phyloP scores from a whole-genome alignment of 2,797 vertebrate species.

The Myoxocephalus aenaeus region DNA sequence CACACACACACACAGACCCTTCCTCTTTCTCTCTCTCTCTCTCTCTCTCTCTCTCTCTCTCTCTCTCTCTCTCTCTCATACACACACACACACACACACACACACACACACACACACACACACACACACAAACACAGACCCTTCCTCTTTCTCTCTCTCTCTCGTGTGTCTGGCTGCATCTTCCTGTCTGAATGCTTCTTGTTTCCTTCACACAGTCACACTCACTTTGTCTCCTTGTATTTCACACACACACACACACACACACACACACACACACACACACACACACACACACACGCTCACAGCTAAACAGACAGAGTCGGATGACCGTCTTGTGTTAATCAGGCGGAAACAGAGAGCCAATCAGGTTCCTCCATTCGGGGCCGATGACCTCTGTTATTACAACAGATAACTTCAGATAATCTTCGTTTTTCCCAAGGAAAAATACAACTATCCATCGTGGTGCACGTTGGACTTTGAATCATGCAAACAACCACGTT shows the following conservation, averaged over 20 bases:
- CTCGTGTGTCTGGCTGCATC: slow-evolving; percentile 14
- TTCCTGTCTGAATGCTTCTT: slow-evolving; percentile 37
- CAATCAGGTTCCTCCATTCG: neutral
- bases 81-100: too few species aligned
- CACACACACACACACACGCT: neutral
- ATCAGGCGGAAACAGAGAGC: neutral
- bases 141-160: slow-evolving; percentile 36
- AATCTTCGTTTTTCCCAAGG: neutral
- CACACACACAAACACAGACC: neutral
- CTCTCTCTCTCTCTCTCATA: neutral
- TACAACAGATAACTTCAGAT: neutral
- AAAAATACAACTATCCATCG: neutral
- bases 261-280: slow-evolving; percentile 13
- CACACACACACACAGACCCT: slow-evolving; percentile 1
- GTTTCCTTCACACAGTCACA: slow-evolving; percentile 11
- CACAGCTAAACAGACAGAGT: slow-evolving; percentile 3
- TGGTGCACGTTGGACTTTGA: neutral
- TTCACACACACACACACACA: neutral
- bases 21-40: slow-evolving; percentile 45
- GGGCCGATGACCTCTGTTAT: neutral
- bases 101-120: neutral
- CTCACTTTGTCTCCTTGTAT: neutral
- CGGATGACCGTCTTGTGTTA: too few species aligned
- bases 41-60: neutral
- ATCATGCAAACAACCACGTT: neutral